Conservation (phyloP, 2,888 invertebrate genomes). For the Nebria brevicollis region DNA sequence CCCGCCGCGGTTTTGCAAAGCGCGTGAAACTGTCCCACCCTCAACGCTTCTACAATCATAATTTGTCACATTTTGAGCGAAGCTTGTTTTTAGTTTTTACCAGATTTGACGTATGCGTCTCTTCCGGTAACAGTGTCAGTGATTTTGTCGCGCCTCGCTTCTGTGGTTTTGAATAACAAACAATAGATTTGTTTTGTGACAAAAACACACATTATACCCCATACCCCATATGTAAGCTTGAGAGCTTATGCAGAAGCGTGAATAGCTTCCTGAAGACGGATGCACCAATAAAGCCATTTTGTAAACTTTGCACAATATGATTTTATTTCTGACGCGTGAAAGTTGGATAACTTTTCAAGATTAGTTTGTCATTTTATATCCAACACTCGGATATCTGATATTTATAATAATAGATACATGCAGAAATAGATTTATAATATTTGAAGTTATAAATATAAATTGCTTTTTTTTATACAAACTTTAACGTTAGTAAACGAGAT, state of each 20-base stretch:
- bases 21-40: constrained; percentile 82
- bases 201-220: neutral
- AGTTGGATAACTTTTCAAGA: neutral
- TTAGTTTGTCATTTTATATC: neutral
- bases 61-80: constrained; percentile 16
- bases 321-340: neutral
- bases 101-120: constrained; percentile 2
- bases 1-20: constrained; percentile 66
- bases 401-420: too few relatives aligned
- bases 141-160: constrained; percentile 18
- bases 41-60: constrained; percentile 76
- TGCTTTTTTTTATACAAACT: neutral
- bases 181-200: constrained; percentile 30
- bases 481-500: neutral
- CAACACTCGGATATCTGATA: neutral
- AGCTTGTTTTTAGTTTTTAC: constrained; percentile 7
- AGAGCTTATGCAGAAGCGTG: neutral
- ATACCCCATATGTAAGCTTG: neutral
- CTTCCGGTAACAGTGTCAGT: neutral
- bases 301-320: neutral
- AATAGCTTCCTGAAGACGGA: neutral
- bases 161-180: constrained; percentile 25
- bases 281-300: neutral
- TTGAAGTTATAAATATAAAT: too few relatives aligned
- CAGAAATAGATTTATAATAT: too few relatives aligned